Percentiles rank a stretch among this genome's conserved stretches.
Evolutionary conservation across 2,113 vertebrate genomes (phyloP).

Genomic region (Tachysurus vachellii): DNA sequence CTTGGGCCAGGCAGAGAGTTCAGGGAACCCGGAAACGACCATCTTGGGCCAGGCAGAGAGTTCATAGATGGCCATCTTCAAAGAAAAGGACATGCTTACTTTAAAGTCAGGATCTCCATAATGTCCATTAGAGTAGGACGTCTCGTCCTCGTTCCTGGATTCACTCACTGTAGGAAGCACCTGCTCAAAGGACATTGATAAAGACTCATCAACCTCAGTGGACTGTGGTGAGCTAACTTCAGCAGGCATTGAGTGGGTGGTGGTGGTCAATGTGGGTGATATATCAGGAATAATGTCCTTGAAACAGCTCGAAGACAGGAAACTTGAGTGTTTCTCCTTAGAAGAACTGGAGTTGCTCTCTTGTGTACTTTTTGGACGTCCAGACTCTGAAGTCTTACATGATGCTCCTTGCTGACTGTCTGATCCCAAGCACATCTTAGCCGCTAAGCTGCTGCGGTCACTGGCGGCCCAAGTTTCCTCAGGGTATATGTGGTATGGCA

Average conservation of each 20-base stretch:
- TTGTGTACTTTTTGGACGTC: constrained; percentile 53
- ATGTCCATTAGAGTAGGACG: no score
- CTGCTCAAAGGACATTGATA: constrained; percentile 68
- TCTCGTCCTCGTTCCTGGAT: no score
- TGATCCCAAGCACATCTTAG: no score
- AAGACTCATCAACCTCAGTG: constrained; percentile 84
- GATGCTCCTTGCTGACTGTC: constrained; percentile 33
- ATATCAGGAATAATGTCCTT: constrained; percentile 71
- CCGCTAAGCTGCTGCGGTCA: no score
- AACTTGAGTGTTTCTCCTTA: no score
- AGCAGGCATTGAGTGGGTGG: constrained; percentile 79
- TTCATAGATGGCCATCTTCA: no score
- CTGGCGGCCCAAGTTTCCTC: neutral
- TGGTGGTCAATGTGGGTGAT: constrained; percentile 73
- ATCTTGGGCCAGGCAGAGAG: no score
- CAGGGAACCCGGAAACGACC: no score
- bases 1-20: no score
- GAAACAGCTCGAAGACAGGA: constrained; percentile 77
- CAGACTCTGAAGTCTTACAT: constrained; percentile 55
- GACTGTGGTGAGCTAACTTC: constrained; percentile 85
- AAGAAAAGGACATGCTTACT: no score
- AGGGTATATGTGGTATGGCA: constrained; percentile 72
- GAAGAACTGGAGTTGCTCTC: constrained; percentile 56
- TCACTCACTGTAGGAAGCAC: no score
- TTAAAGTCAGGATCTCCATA: no score